Evolutionary conservation across 1,140 invertebrate genomes (phyloP), one percentile per base, ranked within the genome.

Genomic region (Diorhabda elongata): DNA sequence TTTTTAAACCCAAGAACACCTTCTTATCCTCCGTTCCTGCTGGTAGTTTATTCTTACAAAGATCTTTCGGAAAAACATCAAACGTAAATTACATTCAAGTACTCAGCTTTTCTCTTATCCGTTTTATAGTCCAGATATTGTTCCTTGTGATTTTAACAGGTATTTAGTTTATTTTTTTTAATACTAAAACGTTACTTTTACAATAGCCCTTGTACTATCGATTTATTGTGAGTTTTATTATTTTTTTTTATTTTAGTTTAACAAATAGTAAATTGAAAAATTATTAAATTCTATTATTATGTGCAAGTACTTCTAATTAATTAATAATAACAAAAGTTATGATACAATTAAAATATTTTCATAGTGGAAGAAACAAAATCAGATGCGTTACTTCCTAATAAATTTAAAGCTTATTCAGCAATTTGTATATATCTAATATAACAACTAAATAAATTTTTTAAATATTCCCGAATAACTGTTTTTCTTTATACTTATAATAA

Each of bases 391-490:
- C 2, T 52, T n/a, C 6, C 47, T 52, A 52, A 41, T 57, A 66
- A 76, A 69, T 47, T 73, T 68, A 71, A 73, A 71, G 67, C 66
- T 70, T 66, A 56, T 67, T 42, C 71, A 70, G 69, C 65, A 61
- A 42, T 26, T 7, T 5, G 4, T 42, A 8, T 3, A 42, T 41
- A 61, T 61, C 26, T 41, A 43, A 61, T 26, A 6, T 26, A n/a
- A 56, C 52, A 62, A 2, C 7, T 60, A n/a, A 52, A 58, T 42
- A 60, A 9, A 44, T 58, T 58, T 63, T 60, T 58, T 11, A 59
- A 62, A 57, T 65, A 56, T 59, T 58, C 47, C 61, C 57, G 61
- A 67, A 71, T 52, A 71, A 42, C 52, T 42, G 8, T 66, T 62
- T 62, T 41, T 43, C 42, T 57, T 56, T 65, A 57, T 56, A 56